Conservation (phyloP, 2,113 vertebrate genomes). For the Sciurus niger region DNA sequence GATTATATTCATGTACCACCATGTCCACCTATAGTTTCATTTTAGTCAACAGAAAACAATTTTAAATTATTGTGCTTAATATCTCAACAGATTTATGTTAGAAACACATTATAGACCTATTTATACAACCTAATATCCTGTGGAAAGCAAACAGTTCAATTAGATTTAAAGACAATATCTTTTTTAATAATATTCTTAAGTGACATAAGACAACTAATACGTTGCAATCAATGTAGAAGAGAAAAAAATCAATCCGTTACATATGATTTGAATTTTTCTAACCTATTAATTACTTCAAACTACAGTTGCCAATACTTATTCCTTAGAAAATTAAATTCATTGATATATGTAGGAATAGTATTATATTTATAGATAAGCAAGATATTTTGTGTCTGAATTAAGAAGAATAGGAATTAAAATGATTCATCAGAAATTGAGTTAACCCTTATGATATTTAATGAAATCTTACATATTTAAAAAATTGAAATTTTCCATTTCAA, state of each 20-base stretch:
- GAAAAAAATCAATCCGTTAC: background rate
- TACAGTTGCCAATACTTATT: background rate
- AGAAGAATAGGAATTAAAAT: background rate
- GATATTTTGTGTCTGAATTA: background rate
- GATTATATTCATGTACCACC: too few species aligned
- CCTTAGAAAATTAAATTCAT: background rate
- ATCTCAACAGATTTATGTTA: background rate
- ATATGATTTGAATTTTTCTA: background rate
- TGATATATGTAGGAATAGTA: background rate
- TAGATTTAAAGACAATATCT: background rate
- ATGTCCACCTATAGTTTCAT: conserved; percentile 1
- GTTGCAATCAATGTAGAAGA: background rate
- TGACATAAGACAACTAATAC: background rate
- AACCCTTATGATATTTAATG: background rate
- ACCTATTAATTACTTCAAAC: background rate
- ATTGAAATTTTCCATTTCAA: conserved; percentile 47
- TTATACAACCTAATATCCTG: conserved; percentile 12
- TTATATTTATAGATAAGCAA: background rate
- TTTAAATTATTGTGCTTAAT: conserved; percentile 4
- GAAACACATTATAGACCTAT: background rate
- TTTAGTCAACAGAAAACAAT: background rate
- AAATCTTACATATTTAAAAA: background rate
- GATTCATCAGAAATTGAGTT: background rate
- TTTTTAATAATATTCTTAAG: background rate
- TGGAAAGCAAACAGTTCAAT: conserved; percentile 21